Evolutionary conservation across 2,113 vertebrate species (phyloP), one percentile per base, ranked within the genome.

Genomic region (Tachuris rubrigastra): DNA sequence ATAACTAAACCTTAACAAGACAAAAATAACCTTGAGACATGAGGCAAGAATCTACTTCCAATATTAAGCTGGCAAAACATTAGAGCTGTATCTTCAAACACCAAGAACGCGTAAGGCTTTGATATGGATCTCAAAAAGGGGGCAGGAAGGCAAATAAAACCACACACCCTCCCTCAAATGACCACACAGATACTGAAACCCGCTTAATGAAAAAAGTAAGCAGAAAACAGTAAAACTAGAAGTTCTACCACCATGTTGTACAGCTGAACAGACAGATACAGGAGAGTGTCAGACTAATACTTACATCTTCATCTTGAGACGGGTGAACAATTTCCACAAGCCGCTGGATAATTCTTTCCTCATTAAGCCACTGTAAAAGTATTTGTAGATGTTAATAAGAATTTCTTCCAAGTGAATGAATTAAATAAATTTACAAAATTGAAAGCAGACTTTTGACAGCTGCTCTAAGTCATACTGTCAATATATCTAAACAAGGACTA

Each of bases 251-350:
- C 19, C 20, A 53, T 3, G 22, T 4, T 33, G 12, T 53, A 44
- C 24, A 77, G 60, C 12, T 47, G n/a, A 53, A 68, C 14, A 73
- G 18, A 53, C 0, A 60, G 20, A 53, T 4, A 4, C 47, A n/a
- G 37, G 23, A 28, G 46, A 82, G 8, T 6, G 11, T 46, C 67
- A 88, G 12, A 77, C 4, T 14, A 73, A 53, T 85, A 98, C 99
- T 99, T 98, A 99, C 99, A 97, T 99, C 99, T 97, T 99, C 99
- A 97, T 99, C 99, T 97, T 99, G 99, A 97, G 98, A 99, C 1
- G 99, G 98, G 87, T 99, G 99, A 50, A 99, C 99, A 81, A 99
- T 99, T 94, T 99, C 99, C 94, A 99, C 99, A 80, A 99, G 98
- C 78, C 99, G 98, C 97, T 99, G 99, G 96, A 99, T 99, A 91